These are phyloP conservation scores for Cloeon dipterum DNA, from an alignment of 2,888 invertebrate species.

Conservation along the genomic window DNA sequence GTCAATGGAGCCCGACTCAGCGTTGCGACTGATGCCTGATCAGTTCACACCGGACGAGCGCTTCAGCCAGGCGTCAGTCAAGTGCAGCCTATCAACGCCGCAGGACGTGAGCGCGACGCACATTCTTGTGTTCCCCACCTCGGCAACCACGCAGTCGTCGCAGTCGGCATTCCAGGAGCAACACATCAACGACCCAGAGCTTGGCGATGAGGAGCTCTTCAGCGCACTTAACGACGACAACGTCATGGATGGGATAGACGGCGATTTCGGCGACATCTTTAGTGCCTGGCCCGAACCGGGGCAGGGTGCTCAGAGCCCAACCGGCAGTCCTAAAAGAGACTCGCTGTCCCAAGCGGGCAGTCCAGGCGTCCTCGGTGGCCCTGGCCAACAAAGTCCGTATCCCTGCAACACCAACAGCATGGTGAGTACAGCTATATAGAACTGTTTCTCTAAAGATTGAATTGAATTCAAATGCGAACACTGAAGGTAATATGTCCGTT, in stretches of 20 bases:
- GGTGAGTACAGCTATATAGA: too few relatives aligned
- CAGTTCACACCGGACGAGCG: conserved; percentile 90
- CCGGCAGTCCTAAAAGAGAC: conserved; percentile 18
- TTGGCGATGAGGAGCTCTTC: conserved; percentile 35
- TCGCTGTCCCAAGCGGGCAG: conserved; percentile 19
- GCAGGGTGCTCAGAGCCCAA: conserved; percentile 30
- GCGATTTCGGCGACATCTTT: conserved; percentile 58
- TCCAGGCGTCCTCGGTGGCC: conserved; percentile 22
- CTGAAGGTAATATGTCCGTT: too few relatives aligned
- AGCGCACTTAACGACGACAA: conserved; percentile 36
- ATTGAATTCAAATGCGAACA: too few relatives aligned
- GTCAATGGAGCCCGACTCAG: conserved; percentile 75
- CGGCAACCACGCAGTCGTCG: conserved; percentile 63
- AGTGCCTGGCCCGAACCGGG: conserved; percentile 36
- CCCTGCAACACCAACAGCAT: conserved; percentile 20
- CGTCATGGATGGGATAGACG: conserved; percentile 39
- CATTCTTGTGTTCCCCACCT: conserved; percentile 95
- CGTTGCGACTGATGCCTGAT: conserved; percentile 78
- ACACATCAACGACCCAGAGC: conserved; percentile 37
- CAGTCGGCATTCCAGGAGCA: conserved; percentile 47
- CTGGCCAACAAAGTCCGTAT: conserved; percentile 24
- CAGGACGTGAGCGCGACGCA: conserved; percentile 93
- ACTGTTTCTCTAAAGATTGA: too few relatives aligned
- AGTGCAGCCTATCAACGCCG: conserved; percentile 81
- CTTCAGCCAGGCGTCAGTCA: conserved; percentile 66